Base-by-base conservation (phyloP, 2,797 vertebrate species). In the Trematomus bernacchii region DNA sequence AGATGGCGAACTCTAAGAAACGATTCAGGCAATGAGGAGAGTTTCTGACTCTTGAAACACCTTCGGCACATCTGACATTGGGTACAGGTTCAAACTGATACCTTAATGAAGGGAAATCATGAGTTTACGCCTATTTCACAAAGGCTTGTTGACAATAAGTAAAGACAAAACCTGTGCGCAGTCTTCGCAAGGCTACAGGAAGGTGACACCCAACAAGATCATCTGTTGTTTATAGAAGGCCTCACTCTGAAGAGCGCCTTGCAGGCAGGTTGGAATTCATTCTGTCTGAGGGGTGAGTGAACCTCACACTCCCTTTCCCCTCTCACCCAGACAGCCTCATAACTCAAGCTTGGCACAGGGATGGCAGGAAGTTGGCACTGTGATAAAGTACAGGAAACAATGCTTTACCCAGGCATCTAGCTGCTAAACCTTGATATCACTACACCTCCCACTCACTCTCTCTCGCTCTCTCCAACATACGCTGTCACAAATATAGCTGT, bases 331-430 rank as follows among this genome's bases (percentile, higher is more conserved):
- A 79, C 78, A 57, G 70, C 63, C 82, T 83, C 86, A 83, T 90
- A 90, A 90, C 83, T 91, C 88, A 82, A 47, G 77, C 77, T 83
- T 80, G 70, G 75, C 82, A 65, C 72, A 70, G 40, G 69, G 74
- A 80, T 63, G 84, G 88, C 62, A 88, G 78, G 90, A 85, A 87
- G 81, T 76, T 91, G 88, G 87, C 85, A 68, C 74, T 9, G 57
- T 57, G 78, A 81, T 76, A n/a, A 77, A 84, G 63, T 30, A 75
- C 62, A 76, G 87, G 87, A 93, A 91, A 88, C 89, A 89, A 87
- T 85, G 85, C 80, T 72, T 84, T 72, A 71, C 76, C 69, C 77
- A 37, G 69, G 77, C 80, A 76, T 66, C 33, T 67, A 43, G 72
- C 79, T 64, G 76, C 78, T 86, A 59, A 85, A 88, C 82, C 83